Conservation (phyloP, 2,797 vertebrate species). For the Rallus crepitans region DNA sequence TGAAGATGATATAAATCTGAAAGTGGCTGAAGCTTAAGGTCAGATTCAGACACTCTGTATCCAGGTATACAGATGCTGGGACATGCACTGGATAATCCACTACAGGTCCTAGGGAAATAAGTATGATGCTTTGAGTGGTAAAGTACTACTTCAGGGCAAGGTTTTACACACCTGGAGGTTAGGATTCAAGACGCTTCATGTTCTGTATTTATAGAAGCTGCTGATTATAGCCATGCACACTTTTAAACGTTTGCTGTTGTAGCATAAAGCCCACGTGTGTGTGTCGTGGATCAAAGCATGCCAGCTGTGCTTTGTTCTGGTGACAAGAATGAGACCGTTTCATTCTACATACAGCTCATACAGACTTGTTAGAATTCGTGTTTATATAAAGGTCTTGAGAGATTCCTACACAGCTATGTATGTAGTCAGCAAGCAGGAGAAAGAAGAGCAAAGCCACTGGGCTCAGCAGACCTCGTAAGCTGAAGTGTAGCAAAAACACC, state of each 20-base stretch:
- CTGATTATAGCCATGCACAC: not conserved
- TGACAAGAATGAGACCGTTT: not conserved
- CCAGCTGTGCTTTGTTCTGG: not conserved
- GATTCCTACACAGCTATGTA: not conserved
- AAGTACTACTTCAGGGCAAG: not conserved
- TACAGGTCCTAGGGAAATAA: not conserved
- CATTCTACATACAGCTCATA: not conserved
- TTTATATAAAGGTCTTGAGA: not conserved
- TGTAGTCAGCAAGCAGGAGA: not conserved
- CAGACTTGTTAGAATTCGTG: not conserved
- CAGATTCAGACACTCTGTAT: not conserved
- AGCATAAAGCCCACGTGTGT: not conserved
- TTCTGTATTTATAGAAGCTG: not conserved
- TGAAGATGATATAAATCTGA: not conserved
- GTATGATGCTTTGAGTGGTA: not conserved
- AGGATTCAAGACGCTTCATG: not conserved
- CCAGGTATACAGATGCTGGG: not conserved
- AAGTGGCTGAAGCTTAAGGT: not conserved
- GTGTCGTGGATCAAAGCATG: not conserved
- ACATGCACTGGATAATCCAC: not conserved
- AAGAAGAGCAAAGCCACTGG: not conserved
- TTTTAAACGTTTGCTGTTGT: not conserved
- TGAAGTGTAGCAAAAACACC: not conserved
- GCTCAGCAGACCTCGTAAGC: not conserved
- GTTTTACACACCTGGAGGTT: not conserved